Percentiles rank a stretch among this genome's conserved stretches.
phyloP scores from a whole-genome alignment of 2,888 invertebrate genomes.

The Galeopsomyia nigrocyanea region DNA sequence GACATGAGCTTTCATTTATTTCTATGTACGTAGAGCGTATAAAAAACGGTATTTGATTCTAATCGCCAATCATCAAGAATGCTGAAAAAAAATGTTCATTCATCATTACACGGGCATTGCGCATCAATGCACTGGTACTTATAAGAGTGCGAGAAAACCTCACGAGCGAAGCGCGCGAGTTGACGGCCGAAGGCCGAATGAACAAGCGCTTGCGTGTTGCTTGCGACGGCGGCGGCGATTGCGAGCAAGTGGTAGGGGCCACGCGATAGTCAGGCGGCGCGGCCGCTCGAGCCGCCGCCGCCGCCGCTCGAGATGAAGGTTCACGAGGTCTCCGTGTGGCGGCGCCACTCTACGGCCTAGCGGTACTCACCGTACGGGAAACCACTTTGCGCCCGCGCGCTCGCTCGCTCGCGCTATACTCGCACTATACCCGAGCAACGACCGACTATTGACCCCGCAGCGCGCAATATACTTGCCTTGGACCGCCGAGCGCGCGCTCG shows the following conservation, averaged over 20 bases:
- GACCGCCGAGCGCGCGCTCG: too few species aligned
- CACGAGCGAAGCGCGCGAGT: constrained; percentile 15
- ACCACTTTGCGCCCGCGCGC: constrained; percentile 56
- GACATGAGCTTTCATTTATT: too few species aligned
- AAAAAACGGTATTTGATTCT: too few species aligned
- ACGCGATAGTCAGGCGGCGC: constrained; percentile 15
- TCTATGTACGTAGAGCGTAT: too few species aligned
- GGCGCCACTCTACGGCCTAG: constrained; percentile 66
- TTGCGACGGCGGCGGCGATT: constrained; percentile 21
- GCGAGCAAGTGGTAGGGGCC: constrained; percentile 26
- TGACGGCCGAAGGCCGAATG: constrained; percentile 42
- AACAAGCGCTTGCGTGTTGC: constrained; percentile 6
- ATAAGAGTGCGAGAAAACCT: neutral
- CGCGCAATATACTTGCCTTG: neutral
- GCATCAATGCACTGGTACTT: constrained; percentile 15
- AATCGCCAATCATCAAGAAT: too few species aligned
- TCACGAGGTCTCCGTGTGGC: constrained; percentile 67
- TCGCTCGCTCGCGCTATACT: neutral
- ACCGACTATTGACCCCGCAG: constrained; percentile 66
- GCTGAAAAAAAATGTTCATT: too few species aligned
- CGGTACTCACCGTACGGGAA: constrained; percentile 63
- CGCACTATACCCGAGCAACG: constrained; percentile 55
- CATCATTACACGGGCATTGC: neutral
- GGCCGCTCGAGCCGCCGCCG: constrained; percentile 25
- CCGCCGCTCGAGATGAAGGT: constrained; percentile 50